Evolutionary conservation across 1,140 invertebrate genomes (phyloP).

Genomic region (Euura lappo): DNA sequence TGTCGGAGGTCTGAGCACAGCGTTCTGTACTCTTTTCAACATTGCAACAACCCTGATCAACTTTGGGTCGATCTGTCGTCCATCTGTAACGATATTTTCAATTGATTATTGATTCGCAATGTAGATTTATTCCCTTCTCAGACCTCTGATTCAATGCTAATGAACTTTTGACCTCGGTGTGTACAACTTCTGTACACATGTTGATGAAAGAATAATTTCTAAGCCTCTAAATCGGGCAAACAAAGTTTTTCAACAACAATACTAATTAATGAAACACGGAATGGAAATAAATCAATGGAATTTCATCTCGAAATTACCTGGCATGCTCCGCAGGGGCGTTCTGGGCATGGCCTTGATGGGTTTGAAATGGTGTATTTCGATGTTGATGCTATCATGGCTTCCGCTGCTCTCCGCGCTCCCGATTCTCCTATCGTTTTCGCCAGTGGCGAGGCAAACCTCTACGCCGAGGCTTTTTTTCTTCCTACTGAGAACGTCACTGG

Average conservation of each 20-base stretch:
- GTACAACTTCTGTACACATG: not conserved
- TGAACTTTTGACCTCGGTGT: too few species aligned
- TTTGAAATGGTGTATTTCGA: conserved; percentile 67
- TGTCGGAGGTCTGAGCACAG: conserved; percentile 46
- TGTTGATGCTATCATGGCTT: conserved; percentile 66
- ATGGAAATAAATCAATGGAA: conserved; percentile 14
- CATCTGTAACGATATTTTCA: conserved; percentile 37
- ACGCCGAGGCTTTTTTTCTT: conserved; percentile 55
- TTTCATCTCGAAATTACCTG: conserved; percentile 35
- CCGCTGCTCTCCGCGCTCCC: conserved; percentile 55
- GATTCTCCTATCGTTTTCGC: conserved; percentile 47
- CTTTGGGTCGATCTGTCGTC: conserved; percentile 54
- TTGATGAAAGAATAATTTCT: conserved; percentile 13
- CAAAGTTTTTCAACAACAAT: too few species aligned
- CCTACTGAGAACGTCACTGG: conserved; percentile 60
- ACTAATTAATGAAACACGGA: not conserved
- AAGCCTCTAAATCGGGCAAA: too few species aligned
- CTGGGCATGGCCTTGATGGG: conserved; percentile 64
- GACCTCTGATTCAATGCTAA: too few species aligned
- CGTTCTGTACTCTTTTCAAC: conserved; percentile 43
- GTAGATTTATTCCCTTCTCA: too few species aligned
- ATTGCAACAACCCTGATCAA: conserved; percentile 52
- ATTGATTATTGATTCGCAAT: not conserved
- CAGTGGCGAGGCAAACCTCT: conserved; percentile 48
- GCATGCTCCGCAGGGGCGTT: conserved; percentile 49